These are phyloP conservation scores for Dicyrtomina minuta DNA, from an alignment of 2,888 invertebrate species.

Conservation along the genomic window DNA sequence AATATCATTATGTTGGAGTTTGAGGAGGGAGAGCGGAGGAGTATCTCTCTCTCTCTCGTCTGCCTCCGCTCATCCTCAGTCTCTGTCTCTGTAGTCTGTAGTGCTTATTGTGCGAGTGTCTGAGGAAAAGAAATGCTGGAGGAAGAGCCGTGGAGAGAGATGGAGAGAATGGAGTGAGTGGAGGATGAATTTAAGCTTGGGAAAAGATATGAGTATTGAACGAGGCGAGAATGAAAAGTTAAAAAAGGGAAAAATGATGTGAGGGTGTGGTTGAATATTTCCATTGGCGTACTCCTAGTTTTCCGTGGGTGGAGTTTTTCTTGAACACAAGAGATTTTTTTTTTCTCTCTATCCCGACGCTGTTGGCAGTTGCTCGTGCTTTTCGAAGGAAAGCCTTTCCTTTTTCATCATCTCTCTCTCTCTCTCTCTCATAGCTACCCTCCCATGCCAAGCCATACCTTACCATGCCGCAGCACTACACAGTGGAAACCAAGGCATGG, in stretches of 20 bases:
- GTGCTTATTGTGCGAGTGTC: too few relatives aligned
- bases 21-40: too few relatives aligned
- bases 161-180: conserved; percentile 1
- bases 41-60: too few relatives aligned
- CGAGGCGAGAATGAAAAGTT: neutral
- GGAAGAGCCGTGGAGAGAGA: conserved; percentile 1
- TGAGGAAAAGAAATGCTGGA: conserved; percentile 7
- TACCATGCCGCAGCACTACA: too few relatives aligned
- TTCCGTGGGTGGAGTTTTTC: conserved; percentile 39
- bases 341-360: conserved; percentile 6
- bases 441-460: neutral
- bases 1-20: too few relatives aligned
- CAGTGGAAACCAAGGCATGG: too few relatives aligned
- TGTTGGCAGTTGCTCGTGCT: conserved; percentile 2
- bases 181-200: conserved; percentile 20
- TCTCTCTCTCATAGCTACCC: neutral
- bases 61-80: too few relatives aligned
- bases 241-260: conserved; percentile 31
- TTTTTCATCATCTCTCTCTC: conserved; percentile 16
- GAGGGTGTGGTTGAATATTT: conserved; percentile 36
- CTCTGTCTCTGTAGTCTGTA: too few relatives aligned
- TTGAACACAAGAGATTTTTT: conserved; percentile 25
- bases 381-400: conserved; percentile 18
- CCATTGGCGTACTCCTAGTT: conserved; percentile 37
- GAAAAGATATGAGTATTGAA: conserved; percentile 8